Percentiles rank a stretch among this genome's conserved stretches.
These are phyloP conservation scores for Teleogryllus oceanicus DNA, from an alignment of 2,888 invertebrate genomes.

Conservation along the genomic window DNA sequence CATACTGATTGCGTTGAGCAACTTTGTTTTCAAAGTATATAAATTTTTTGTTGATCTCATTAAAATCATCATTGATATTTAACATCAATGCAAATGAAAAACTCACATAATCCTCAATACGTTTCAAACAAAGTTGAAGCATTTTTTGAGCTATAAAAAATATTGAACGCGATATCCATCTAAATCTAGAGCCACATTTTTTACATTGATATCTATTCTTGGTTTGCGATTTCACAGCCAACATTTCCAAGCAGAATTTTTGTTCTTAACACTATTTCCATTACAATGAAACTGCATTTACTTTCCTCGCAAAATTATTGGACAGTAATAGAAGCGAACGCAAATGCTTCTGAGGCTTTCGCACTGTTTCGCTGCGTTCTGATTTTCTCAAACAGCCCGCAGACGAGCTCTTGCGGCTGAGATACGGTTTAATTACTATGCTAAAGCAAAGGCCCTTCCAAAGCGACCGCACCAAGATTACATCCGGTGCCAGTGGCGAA, in stretches of 20 bases:
- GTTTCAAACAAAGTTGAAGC: too few species aligned
- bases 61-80: too few species aligned
- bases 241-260: too few species aligned
- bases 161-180: too few species aligned
- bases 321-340: not conserved
- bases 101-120: too few species aligned
- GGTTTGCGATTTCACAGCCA: not conserved
- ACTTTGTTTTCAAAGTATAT: too few species aligned
- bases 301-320: not conserved
- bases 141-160: too few species aligned
- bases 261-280: too few species aligned
- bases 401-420: not conserved
- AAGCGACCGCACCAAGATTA: slow-evolving; percentile 1
- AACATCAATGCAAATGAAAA: too few species aligned
- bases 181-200: not conserved
- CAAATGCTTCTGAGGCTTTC: not conserved
- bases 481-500: not conserved
- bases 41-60: too few species aligned
- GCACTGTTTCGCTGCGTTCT: not conserved
- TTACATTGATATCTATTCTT: not conserved
- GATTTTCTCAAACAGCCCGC: not conserved
- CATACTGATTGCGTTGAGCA: too few species aligned
- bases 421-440: slow-evolving; percentile 6
- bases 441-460: slow-evolving; percentile 5
- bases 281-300: too few species aligned